Evolutionary conservation across 2,888 invertebrate genomes (phyloP), one percentile per base, ranked within the genome.

Genomic region (Lathronympha strigana): DNA sequence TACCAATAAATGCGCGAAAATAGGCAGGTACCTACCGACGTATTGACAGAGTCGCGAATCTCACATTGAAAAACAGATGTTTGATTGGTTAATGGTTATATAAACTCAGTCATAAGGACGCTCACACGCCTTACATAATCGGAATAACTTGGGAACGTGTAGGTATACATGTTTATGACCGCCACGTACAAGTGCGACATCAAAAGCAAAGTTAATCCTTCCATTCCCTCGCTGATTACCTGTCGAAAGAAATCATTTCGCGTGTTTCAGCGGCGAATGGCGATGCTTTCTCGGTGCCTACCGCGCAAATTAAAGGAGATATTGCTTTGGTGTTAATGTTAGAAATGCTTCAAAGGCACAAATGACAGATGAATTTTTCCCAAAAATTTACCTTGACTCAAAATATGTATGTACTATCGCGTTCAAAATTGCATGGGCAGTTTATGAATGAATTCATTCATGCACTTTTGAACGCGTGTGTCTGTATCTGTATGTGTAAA

Each of bases 141-240:
- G 11, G 15, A 40, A 40, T 23, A 47, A 47, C n/a, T 13, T 23
- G n/a, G n/a, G 23, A 47, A 23, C 13, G 23, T 47, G 47, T n/a
- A n/a, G n/a, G n/a, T 47, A n/a, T 45, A 45, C 45, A 23, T 23
- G 47, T 15, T 38, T 38, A 38, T 23, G n/a, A 11, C 47, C 5
- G 47, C 23, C 79, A 81, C n/a, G 78, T 81, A 77, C 78, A 80
- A 81, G 78, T 73, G 73, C 75, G 72, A 82, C 76, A 82, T 82
- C 82, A 82, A 82, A 81, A 68, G 81, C 68, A 64, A 36, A 67
- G 70, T 75, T 73, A 73, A 76, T 76, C 80, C 80, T 82, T 82
- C 81, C 82, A 81, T 80, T 81, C 73, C 69, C 71, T 71, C 71
- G 75, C 79, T 80, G 80, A 80, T 82, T 81, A 81, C 77, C 78